phyloP scores from a whole-genome alignment of 2,888 invertebrate genomes.

The Erebia epiphron region DNA sequence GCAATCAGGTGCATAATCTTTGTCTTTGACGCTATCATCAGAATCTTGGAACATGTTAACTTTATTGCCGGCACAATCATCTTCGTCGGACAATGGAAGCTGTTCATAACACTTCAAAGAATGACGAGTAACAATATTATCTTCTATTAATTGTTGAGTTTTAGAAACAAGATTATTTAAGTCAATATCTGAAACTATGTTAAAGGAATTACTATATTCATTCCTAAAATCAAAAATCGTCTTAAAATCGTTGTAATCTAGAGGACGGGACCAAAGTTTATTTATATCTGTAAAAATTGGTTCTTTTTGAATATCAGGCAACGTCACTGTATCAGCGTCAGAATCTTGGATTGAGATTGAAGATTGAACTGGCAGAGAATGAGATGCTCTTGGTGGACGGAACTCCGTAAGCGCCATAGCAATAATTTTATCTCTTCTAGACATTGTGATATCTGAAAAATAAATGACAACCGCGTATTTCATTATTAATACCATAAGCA shows the following conservation, averaged over 20 bases:
- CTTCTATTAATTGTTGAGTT: no score
- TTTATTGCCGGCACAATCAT: no score
- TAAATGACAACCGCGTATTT: not conserved
- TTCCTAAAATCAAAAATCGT: not conserved
- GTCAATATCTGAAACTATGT: not conserved
- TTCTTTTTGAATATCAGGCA: slow-evolving; percentile 1
- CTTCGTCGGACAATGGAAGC: no score
- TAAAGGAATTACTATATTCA: not conserved
- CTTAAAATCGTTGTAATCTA: not conserved
- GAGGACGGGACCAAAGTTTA: slow-evolving; percentile 1
- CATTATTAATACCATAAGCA: not conserved
- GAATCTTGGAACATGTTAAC: no score
- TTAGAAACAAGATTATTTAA: no score
- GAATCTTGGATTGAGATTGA: not conserved
- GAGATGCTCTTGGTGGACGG: no score
- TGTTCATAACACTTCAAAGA: no score
- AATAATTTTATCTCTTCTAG: not conserved
- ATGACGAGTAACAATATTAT: no score
- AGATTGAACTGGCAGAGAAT: not conserved
- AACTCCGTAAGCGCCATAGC: no score
- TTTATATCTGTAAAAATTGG: slow-evolving; percentile 2
- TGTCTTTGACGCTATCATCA: no score
- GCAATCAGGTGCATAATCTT: no score
- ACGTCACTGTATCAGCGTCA: not conserved
- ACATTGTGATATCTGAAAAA: not conserved